Evolutionary conservation across 2,888 invertebrate genomes (phyloP).

Genomic region (Nephrocerus scutellatus): DNA sequence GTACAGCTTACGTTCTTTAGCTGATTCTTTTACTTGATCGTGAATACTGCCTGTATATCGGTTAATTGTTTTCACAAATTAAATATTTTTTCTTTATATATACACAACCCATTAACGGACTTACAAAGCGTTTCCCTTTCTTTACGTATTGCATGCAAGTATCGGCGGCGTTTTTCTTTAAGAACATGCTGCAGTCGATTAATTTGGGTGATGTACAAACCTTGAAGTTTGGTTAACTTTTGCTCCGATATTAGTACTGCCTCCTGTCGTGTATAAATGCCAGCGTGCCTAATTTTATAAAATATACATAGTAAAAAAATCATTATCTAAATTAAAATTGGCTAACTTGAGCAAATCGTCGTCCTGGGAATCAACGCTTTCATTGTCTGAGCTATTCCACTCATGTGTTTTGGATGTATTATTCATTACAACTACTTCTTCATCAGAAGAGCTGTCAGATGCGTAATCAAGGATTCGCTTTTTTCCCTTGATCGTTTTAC

Average conservation of each 20-base stretch:
- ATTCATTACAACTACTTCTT: slow-evolving; percentile 57
- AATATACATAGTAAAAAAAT: too few relatives aligned
- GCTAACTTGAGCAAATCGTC: slow-evolving; percentile 66
- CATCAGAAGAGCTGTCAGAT: slow-evolving; percentile 61
- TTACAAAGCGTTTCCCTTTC: slow-evolving; percentile 75
- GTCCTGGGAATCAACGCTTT: slow-evolving; percentile 68
- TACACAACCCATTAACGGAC: slow-evolving; percentile 27
- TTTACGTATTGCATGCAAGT: slow-evolving; percentile 62
- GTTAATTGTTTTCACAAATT: neutral
- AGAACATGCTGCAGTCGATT: slow-evolving; percentile 65
- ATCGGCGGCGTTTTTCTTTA: slow-evolving; percentile 64
- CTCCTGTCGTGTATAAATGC: slow-evolving; percentile 83
- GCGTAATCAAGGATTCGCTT: slow-evolving; percentile 60
- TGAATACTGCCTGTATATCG: slow-evolving; percentile 64
- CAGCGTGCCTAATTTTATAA: slow-evolving; percentile 63
- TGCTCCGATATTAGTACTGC: slow-evolving; percentile 69
- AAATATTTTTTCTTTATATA: neutral
- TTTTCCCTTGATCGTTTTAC: slow-evolving; percentile 49
- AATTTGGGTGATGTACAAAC: slow-evolving; percentile 77
- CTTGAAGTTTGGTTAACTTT: slow-evolving; percentile 68
- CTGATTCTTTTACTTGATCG: slow-evolving; percentile 60
- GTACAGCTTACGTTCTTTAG: slow-evolving; percentile 66
- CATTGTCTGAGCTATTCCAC: slow-evolving; percentile 66
- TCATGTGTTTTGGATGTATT: slow-evolving; percentile 59
- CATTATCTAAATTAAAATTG: neutral